Evolutionary conservation across 1,140 invertebrate genomes (phyloP).

Genomic region (Archivesica marissinica): DNA sequence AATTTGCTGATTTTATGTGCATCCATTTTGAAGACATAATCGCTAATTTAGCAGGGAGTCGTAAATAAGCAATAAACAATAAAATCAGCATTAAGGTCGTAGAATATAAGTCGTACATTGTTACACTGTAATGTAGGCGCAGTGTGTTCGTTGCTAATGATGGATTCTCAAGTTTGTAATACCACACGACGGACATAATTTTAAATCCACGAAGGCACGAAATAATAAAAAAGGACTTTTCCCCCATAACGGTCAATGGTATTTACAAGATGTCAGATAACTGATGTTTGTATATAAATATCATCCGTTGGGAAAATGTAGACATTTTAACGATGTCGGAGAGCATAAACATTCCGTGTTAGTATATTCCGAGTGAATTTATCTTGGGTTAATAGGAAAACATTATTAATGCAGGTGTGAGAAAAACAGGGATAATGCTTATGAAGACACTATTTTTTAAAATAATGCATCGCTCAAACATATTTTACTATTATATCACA

Average conservation of each 20-base stretch:
- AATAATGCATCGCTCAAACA: too few species aligned
- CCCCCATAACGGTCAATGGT: constrained; percentile 29
- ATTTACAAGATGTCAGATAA: constrained; percentile 48
- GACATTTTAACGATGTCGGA: constrained; percentile 35
- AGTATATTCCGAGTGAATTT: not conserved
- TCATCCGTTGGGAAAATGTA: constrained; percentile 20
- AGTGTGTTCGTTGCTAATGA: constrained; percentile 38
- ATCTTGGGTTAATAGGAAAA: constrained; percentile 16
- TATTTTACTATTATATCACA: too few species aligned
- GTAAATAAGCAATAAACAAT: constrained; percentile 63
- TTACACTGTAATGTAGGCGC: not conserved
- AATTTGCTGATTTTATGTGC: constrained; percentile 50
- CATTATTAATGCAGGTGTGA: constrained; percentile 12
- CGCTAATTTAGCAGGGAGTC: constrained; percentile 54
- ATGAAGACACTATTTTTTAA: too few species aligned
- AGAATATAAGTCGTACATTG: constrained; percentile 46
- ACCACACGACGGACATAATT: not conserved
- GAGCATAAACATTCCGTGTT: constrained; percentile 9
- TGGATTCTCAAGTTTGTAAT: constrained; percentile 31
- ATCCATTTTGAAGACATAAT: constrained; percentile 62
- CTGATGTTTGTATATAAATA: constrained; percentile 29
- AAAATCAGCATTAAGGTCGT: constrained; percentile 58
- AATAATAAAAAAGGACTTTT: constrained; percentile 8
- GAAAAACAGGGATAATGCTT: too few species aligned
- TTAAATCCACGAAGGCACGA: constrained; percentile 25